Evolutionary conservation across 2,797 vertebrate species (phyloP), one percentile per base, ranked within the genome.

Genomic region (Fratercula arctica): DNA sequence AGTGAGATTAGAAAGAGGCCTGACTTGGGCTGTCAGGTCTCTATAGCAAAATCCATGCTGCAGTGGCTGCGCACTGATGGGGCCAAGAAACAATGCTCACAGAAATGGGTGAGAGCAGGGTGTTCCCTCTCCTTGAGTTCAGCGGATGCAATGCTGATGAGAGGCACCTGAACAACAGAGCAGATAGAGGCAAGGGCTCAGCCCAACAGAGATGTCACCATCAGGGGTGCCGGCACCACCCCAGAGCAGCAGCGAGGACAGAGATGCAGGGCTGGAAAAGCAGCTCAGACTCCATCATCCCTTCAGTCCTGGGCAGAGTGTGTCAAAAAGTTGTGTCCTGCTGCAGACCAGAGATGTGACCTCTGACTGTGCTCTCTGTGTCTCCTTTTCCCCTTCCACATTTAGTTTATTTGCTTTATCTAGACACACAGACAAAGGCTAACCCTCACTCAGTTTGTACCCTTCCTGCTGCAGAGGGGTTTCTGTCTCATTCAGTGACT

Each of bases 401-500:
- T 18, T 35, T 33, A 9, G 3, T 63, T 88, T 57, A 39, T 91
- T 92, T 79, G 29, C 70, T 48, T 82, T 90, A 79, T 70, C 51
- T 63, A 59, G 48, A 23, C n/a, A 37, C 1, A 54, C 16, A 84
- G 48, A n/a, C 17, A 16, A 66, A 69, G 80, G 45, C 17, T n/a
- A 86, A 26, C 15, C 41, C 43, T 88, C 59, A 3, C 9, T 3
- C 37, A 6, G 37, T 60, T 80, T 53, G 50, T 51, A 56, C 46
- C 80, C 46, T 81, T 90, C 86, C 51, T 51, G 2, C 53, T 69
- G 74, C n/a, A 39, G 46, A 63, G 63, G 43, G 59, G 74, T 54
- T 88, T 95, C 70, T 93, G 54, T 94, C 76, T 94, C 83, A 86
- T 93, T 90, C 69, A 69, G 91, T 90, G 91, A 82, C 93, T 96